Percentiles rank a stretch among this genome's conserved stretches.
These are phyloP conservation scores for Camponotus pennsylvanicus DNA, from an alignment of 1,140 invertebrate genomes.

Conservation along the genomic window DNA sequence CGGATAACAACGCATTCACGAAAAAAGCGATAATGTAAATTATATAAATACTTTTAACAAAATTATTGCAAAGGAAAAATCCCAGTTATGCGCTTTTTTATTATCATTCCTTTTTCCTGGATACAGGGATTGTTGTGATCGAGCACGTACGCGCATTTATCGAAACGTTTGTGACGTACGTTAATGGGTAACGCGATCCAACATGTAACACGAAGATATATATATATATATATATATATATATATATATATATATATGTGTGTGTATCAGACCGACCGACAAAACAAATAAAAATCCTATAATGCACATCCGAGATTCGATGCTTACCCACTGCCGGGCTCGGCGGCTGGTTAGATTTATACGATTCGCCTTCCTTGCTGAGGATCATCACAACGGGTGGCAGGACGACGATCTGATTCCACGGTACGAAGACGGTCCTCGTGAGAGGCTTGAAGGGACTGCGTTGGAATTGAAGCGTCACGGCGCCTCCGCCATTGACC, in stretches of 20 bases:
- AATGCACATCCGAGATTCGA: constrained; percentile 34
- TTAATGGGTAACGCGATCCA: constrained; percentile 53
- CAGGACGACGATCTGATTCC: constrained; percentile 98
- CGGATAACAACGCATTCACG: neutral
- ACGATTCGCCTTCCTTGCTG: constrained; percentile 90
- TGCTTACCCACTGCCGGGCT: constrained; percentile 82
- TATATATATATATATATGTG: constrained; percentile 50
- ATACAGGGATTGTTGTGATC: constrained; percentile 17
- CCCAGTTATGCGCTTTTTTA: constrained; percentile 30
- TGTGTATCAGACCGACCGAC: constrained; percentile 28
- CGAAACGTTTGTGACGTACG: constrained; percentile 54
- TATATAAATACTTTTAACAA: neutral
- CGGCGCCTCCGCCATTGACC: constrained; percentile 99
- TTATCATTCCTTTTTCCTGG: constrained; percentile 30
- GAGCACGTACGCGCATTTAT: constrained; percentile 58
- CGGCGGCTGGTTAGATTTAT: constrained; percentile 83
- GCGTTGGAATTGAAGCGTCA: constrained; percentile 97
- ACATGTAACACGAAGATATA: constrained; percentile 49
- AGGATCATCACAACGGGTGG: constrained; percentile 95
- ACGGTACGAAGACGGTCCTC: constrained; percentile 96
- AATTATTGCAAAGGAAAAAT: neutral
- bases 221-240: constrained; percentile 36
- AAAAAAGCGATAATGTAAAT: constrained; percentile 33
- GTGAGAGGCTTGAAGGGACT: constrained; percentile 95
- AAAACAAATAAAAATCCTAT: constrained; percentile 37